phyloP scores from a whole-genome alignment of 2,888 invertebrate genomes.

The Mycalesis mineus region DNA sequence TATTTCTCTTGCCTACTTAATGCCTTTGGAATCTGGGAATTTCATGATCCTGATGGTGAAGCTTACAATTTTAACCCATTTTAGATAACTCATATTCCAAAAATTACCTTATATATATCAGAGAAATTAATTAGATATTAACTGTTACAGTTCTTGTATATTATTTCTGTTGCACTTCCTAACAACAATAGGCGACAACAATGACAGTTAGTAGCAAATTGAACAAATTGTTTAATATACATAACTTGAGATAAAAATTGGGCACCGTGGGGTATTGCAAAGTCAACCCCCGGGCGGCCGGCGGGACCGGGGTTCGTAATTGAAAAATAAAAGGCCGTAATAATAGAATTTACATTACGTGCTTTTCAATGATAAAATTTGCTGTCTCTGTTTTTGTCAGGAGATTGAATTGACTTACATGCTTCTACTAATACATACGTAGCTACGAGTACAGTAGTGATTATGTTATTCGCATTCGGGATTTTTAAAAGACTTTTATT shows the following conservation, averaged over 20 bases:
- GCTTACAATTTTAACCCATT: background rate
- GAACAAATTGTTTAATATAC: slow-evolving; percentile 18
- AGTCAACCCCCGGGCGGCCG: slow-evolving; percentile 66
- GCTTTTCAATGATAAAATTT: slow-evolving; percentile 73
- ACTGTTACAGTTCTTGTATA: background rate
- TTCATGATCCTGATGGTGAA: no score
- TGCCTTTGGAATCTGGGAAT: background rate
- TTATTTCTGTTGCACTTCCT: background rate
- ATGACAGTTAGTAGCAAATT: slow-evolving; percentile 2
- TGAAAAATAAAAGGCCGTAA: slow-evolving; percentile 78
- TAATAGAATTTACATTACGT: slow-evolving; percentile 78
- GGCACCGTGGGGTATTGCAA: slow-evolving; percentile 46
- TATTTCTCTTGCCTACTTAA: no score
- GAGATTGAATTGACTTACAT: slow-evolving; percentile 57
- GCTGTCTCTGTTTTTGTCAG: slow-evolving; percentile 70
- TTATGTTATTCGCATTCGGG: background rate
- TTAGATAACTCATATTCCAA: no score
- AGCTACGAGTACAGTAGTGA: background rate
- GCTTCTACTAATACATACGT: background rate
- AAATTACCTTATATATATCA: no score
- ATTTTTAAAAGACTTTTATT: background rate
- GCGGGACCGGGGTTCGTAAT: slow-evolving; percentile 65
- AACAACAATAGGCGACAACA: background rate
- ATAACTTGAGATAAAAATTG: slow-evolving; percentile 29
- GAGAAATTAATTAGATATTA: no score